Conservation (phyloP, 1,140 invertebrate species). For the Apocrypta bakeri region DNA sequence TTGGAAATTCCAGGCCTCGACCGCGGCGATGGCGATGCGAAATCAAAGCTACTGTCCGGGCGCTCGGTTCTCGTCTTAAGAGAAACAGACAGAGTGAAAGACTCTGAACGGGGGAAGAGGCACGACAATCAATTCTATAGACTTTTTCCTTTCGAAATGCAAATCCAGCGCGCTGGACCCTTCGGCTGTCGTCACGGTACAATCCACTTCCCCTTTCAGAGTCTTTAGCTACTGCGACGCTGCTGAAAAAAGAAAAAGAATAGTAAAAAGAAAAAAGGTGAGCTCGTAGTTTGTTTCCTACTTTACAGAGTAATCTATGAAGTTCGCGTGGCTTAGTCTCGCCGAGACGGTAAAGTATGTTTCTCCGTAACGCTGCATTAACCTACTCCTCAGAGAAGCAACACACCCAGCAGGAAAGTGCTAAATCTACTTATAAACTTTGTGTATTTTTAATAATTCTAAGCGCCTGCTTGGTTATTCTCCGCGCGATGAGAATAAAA, state of each 20-base stretch:
- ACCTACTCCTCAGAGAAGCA: conserved; percentile 6
- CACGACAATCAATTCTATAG: conserved; percentile 32
- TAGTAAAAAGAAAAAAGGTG: not conserved
- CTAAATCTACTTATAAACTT: conserved; percentile 45
- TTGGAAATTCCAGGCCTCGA: not conserved
- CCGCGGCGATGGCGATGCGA: not conserved
- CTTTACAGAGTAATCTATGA: conserved; percentile 42
- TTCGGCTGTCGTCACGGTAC: not conserved
- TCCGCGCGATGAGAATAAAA: conserved; percentile 22
- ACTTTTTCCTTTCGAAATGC: conserved; percentile 23
- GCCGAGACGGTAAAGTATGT: conserved; percentile 8
- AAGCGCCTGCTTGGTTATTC: conserved; percentile 5
- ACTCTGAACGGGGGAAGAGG: not conserved
- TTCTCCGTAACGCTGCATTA: conserved; percentile 40
- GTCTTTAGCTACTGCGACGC: not conserved
- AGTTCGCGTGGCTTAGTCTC: conserved; percentile 33
- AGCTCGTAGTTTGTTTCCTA: conserved; percentile 36
- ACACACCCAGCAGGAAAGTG: not conserved
- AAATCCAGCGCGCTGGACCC: not conserved
- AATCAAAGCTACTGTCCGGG: conserved; percentile 10
- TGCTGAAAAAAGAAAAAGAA: not conserved
- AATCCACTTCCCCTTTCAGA: not conserved
- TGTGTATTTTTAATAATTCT: conserved; percentile 48
- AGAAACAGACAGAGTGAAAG: not conserved
- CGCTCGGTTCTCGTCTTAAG: not conserved